phyloP scores from a whole-genome alignment of 2,113 vertebrate genomes.

The Cyphomyrus discorhynchus region DNA sequence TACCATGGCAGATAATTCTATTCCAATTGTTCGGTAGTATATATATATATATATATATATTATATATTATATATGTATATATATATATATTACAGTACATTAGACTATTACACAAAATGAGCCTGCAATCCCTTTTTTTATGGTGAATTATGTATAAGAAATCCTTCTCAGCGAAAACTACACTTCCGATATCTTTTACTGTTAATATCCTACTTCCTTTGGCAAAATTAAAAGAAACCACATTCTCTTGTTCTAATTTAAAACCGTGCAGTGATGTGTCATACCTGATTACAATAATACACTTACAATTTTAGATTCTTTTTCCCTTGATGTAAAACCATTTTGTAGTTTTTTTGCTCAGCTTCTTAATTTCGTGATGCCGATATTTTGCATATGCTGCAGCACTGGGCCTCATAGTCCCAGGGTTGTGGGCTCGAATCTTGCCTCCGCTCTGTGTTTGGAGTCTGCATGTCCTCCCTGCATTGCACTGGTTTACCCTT shows the following conservation, averaged over 20 bases:
- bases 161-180: not conserved
- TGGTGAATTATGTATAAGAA: not conserved
- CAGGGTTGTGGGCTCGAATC: not conserved
- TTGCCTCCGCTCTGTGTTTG: not conserved
- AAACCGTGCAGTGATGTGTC: not conserved
- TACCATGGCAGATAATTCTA: not conserved
- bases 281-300: not conserved
- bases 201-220: not conserved
- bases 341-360: not conserved
- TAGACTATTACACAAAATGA: not conserved
- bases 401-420: not conserved
- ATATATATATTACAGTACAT: not conserved
- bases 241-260: not conserved
- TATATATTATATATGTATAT: not conserved
- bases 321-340: not conserved
- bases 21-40: not conserved
- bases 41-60: not conserved
- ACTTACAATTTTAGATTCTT: not conserved
- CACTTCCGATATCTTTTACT: not conserved
- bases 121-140: not conserved
- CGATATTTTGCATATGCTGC: not conserved
- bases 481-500: not conserved
- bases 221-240: not conserved
- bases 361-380: not conserved
- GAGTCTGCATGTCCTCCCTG: not conserved